Conservation (phyloP, 2,797 vertebrate species). For the Paedocypris micromegethes region DNA sequence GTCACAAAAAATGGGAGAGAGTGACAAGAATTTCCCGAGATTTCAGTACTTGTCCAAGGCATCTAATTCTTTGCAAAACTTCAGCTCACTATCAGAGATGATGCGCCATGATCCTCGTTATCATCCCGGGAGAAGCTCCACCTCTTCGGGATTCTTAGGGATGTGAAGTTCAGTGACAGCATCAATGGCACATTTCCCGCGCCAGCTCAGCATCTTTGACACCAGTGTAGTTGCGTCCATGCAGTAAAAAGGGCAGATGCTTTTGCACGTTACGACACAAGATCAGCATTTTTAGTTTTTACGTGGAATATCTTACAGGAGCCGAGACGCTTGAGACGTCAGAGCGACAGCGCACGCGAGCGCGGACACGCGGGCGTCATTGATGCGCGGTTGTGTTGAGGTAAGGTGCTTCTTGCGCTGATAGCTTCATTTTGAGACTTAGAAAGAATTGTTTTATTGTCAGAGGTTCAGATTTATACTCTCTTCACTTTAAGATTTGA, state of each 20-base stretch:
- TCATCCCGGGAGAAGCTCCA: constrained; percentile 36
- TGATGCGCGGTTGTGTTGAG: no score
- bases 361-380: background rate
- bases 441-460: no score
- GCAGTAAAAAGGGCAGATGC: background rate
- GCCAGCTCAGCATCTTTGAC: constrained; percentile 11
- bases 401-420: no score
- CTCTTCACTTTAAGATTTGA: no score
- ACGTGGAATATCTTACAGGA: constrained; percentile 17
- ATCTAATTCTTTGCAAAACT: background rate
- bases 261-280: no score
- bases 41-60: background rate
- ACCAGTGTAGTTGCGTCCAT: constrained; percentile 5
- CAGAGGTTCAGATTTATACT: no score
- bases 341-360: constrained; percentile 6
- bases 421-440: no score
- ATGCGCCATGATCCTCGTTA: constrained; percentile 31
- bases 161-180: constrained; percentile 43
- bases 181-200: constrained; percentile 35
- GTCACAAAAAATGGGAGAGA: no score
- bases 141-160: constrained; percentile 26
- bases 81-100: constrained; percentile 17
- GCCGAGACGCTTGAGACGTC: constrained; percentile 15
- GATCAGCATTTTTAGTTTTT: background rate
- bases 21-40: no score